Conservation (phyloP, 2,888 invertebrate genomes). For the Apodemia hepburni region DNA sequence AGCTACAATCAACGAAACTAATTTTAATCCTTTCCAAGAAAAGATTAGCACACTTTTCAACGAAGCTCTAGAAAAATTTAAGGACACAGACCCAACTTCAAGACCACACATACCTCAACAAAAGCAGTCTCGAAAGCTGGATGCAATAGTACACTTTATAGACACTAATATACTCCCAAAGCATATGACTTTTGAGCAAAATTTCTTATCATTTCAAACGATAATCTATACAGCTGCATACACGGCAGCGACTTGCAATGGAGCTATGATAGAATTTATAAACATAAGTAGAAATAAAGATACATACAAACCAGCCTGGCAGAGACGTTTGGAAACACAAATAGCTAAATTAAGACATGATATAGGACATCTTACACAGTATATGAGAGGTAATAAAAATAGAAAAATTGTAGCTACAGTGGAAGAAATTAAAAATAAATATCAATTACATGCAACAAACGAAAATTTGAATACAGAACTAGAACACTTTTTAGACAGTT, state of each 20-base stretch:
- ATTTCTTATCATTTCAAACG: constrained; percentile 16
- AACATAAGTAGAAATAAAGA: background rate
- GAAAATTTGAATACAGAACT: background rate
- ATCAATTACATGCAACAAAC: background rate
- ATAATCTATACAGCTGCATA: constrained; percentile 19
- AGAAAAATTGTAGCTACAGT: background rate
- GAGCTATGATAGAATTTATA: constrained; percentile 10
- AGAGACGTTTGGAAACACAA: constrained; percentile 25
- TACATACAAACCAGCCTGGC: constrained; percentile 24
- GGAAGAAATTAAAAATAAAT: background rate
- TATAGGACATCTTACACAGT: constrained; percentile 23
- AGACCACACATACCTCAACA: too few relatives aligned
- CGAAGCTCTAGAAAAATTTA: too few relatives aligned
- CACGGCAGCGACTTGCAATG: constrained; percentile 17
- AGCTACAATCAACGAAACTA: too few relatives aligned
- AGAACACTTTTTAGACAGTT: background rate
- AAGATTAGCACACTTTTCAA: too few relatives aligned
- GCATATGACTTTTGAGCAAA: too few relatives aligned
- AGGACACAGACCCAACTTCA: too few relatives aligned
- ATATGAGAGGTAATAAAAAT: constrained; percentile 23
- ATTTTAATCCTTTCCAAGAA: too few relatives aligned
- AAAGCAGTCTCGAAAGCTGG: too few relatives aligned
- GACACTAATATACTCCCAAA: too few relatives aligned
- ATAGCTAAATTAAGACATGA: constrained; percentile 22
- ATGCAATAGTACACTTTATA: too few relatives aligned